Conservation (phyloP, 2,888 invertebrate genomes). For the Apotomis betuletana region DNA sequence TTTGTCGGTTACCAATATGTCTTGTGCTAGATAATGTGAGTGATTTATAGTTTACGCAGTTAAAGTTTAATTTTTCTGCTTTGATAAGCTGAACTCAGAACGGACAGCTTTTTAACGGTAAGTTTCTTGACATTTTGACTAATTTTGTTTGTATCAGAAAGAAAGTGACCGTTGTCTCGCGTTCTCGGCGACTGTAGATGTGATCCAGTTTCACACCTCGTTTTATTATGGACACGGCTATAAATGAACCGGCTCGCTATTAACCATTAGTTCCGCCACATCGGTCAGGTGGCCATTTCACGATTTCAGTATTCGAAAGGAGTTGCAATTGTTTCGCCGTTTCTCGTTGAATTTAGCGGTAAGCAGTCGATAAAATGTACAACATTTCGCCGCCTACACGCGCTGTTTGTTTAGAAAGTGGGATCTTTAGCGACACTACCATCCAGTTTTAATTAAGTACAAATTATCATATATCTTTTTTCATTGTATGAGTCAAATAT, state of each 20-base stretch:
- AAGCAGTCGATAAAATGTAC: constrained; percentile 36
- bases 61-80: constrained; percentile 58
- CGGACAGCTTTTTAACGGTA: constrained; percentile 65
- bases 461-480: constrained; percentile 31
- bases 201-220: constrained; percentile 75
- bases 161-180: constrained; percentile 79
- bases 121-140: constrained; percentile 73
- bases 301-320: constrained; percentile 51
- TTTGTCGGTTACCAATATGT: constrained; percentile 67
- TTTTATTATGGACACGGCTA: constrained; percentile 64
- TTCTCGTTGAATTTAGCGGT: constrained; percentile 49
- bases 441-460: constrained; percentile 17
- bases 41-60: constrained; percentile 58
- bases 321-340: constrained; percentile 62
- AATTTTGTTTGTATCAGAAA: constrained; percentile 76
- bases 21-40: constrained; percentile 70
- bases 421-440: constrained; percentile 21
- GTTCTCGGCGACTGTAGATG: constrained; percentile 63
- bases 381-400: constrained; percentile 36
- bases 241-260: constrained; percentile 70
- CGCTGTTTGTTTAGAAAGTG: constrained; percentile 41
- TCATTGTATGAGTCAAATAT: constrained; percentile 34
- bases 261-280: constrained; percentile 67
- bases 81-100: constrained; percentile 52
- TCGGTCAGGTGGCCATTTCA: constrained; percentile 60